Base-by-base conservation (phyloP, 2,113 vertebrate species). In the Mustelus asterias region DNA sequence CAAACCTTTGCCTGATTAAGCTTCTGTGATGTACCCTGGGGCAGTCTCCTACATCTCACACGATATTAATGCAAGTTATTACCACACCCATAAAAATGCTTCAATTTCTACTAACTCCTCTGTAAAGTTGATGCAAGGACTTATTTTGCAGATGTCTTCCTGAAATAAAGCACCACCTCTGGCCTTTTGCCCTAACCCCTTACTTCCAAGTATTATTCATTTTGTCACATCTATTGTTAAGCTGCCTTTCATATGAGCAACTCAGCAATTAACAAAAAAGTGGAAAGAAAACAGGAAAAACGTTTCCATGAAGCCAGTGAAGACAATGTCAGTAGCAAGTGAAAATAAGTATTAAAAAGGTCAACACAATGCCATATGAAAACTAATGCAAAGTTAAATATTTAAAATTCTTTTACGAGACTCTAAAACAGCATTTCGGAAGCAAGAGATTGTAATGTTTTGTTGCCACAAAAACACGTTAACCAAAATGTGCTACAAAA, bases 201-300 rank as follows among this genome's bases (percentile, higher is more conserved):
- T 95, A 92, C 96, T 97, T 97, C 97, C 96, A 76, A 96, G 60
- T 89, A 96, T 97, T 97, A 96, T 97, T 97, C 96, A 96, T 86
- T 65, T 95, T 96, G 96, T 89, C 96, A 95, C 95, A 65, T 93
- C 89, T 67, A 93, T 93, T 93, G 33, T 93, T 76, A 72, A 95
- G 24, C 69, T 10, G 24, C 41, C 22, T 76, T 95, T 95, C 41
- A 44, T 26, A 6, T 16, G 37, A 72, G 41, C 3, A 13, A 96
- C 22, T 48, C 0, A n/a, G 95, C 94, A 97, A 92, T 95, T 95
- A 96, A 94, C 48, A 67, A 95, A 76, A 95, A 95, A 54, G 41
- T 22, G 14, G 69, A 54, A 33, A 72, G 54, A 29, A 94, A 9
- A 95, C 41, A 54, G 44, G 65, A 48, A 72, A 29, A 29, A 65